Base-by-base conservation (phyloP, 2,797 vertebrate species). In the Tinamus major region DNA sequence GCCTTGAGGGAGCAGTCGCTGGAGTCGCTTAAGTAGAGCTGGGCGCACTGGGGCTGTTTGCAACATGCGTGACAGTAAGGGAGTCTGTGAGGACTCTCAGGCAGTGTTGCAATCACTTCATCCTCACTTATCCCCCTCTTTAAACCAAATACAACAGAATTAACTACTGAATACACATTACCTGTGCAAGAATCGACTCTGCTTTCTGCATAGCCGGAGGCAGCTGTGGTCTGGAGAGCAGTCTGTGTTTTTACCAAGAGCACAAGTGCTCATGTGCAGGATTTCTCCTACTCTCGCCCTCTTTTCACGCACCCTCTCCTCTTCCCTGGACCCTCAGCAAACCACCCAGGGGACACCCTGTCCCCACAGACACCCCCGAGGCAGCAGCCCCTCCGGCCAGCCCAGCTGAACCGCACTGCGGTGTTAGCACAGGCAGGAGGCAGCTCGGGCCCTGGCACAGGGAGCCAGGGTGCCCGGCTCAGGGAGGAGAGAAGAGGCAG, bases 41-140 rank as follows among this genome's bases (percentile, higher is more conserved):
- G 3, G 10, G 64, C 13, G 59, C 0, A 0, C 1, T n/a, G 79
- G 58, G 39, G 37, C 24, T 81, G 79, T 86, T 65, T 55, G 59
- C 0, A 1, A 23, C 8, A n/a, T 0, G 9, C 3, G 4, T 0
- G 2, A 8, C 5, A 0, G 0, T 72, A 76, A 72, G 67, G 4
- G 0, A 1, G 7, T 59, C n/a, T 70, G 13, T 8, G 29, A 10
- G 10, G 11, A n/a, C 5, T 56, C 9, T 8, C 19, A 46, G 46
- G 27, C 0, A 6, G 29, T 24, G 72, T 46, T 71, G 64, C 74
- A 42, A 65, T 37, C 55, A 21, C 53, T 58, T 72, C 8, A 48
- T 75, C 44, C 56, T 33, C 42, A 15, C n/a, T 81, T 44, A 71
- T n/a, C 23, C 3, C 35, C 11, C 9, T 55, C 8, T 51, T 79